These are phyloP conservation scores for Gobionotothen gibberifrons DNA, from an alignment of 2,797 vertebrate genomes.

Conservation along the genomic window DNA sequence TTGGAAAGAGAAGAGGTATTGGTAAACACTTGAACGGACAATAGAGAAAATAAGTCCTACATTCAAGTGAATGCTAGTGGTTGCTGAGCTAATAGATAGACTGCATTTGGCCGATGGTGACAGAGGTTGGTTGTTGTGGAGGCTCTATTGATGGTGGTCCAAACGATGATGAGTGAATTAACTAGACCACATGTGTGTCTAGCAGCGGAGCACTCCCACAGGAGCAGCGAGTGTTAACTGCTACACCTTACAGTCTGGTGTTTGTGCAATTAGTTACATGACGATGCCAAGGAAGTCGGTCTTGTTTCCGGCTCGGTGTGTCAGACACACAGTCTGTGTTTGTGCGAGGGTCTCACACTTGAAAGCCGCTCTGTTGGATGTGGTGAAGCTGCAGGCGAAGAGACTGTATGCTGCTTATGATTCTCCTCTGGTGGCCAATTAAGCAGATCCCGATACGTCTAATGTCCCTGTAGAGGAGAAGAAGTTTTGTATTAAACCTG, in stretches of 20 bases:
- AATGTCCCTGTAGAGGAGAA: constrained; percentile 78
- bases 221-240: constrained; percentile 60
- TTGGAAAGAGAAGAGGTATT: constrained; percentile 80
- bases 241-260: constrained; percentile 73
- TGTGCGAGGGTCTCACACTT: constrained; percentile 84
- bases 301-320: constrained; percentile 67
- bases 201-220: constrained; percentile 34
- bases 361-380: constrained; percentile 91
- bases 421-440: constrained; percentile 95
- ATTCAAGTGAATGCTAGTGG: constrained; percentile 78
- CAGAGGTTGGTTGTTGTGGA: constrained; percentile 80
- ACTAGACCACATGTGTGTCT: constrained; percentile 50
- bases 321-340: constrained; percentile 56
- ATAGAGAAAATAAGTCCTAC: constrained; percentile 70
- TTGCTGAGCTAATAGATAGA: constrained; percentile 75
- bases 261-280: constrained; percentile 68
- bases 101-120: constrained; percentile 65
- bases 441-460: constrained; percentile 85
- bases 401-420: constrained; percentile 99
- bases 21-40: constrained; percentile 77
- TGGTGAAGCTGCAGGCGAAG: constrained; percentile 96
- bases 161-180: constrained; percentile 56
- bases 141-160: constrained; percentile 67
- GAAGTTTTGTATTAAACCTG: constrained; percentile 20
- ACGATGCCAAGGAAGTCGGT: constrained; percentile 63